Conservation (phyloP, 2,888 invertebrate species). For the Aphelenchoides bicaudatus region DNA sequence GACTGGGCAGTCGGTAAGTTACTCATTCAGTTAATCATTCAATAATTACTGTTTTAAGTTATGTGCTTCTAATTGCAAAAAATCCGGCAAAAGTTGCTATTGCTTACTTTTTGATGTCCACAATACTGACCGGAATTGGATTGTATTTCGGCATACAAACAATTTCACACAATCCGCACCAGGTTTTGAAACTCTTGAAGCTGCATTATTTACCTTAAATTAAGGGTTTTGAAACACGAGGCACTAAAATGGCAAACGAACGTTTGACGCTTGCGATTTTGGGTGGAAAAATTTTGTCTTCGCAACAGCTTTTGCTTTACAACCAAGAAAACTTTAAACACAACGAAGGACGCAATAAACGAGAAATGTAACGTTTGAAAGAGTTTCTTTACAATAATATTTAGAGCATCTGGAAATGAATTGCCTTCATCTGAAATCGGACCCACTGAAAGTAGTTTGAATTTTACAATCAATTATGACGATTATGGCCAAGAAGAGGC, state of each 20-base stretch:
- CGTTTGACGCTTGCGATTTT: slow-evolving; percentile 5
- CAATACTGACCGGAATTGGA: background rate
- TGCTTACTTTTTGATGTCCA: background rate
- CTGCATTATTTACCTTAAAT: slow-evolving; percentile 20
- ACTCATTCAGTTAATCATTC: no score
- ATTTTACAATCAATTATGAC: slow-evolving; percentile 33
- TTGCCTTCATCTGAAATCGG: slow-evolving; percentile 1
- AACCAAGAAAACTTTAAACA: background rate
- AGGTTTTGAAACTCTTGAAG: background rate
- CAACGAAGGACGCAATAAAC: background rate
- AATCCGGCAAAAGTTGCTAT: background rate
- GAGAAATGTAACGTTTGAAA: background rate
- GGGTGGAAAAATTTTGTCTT: background rate
- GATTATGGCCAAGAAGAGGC: slow-evolving; percentile 26
- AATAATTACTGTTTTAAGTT: no score
- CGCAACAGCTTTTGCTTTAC: background rate
- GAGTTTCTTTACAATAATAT: slow-evolving; percentile 1
- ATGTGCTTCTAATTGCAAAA: slow-evolving; percentile 1
- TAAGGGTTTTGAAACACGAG: slow-evolving; percentile 36
- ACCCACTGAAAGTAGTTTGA: slow-evolving; percentile 10
- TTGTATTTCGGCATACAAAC: slow-evolving; percentile 11
- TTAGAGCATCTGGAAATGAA: no score
- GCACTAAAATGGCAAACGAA: slow-evolving; percentile 26
- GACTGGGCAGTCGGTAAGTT: no score
- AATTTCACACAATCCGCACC: slow-evolving; percentile 13